phyloP scores from a whole-genome alignment of 2,888 invertebrate genomes.

The Xanthorhoe spadicearia region DNA sequence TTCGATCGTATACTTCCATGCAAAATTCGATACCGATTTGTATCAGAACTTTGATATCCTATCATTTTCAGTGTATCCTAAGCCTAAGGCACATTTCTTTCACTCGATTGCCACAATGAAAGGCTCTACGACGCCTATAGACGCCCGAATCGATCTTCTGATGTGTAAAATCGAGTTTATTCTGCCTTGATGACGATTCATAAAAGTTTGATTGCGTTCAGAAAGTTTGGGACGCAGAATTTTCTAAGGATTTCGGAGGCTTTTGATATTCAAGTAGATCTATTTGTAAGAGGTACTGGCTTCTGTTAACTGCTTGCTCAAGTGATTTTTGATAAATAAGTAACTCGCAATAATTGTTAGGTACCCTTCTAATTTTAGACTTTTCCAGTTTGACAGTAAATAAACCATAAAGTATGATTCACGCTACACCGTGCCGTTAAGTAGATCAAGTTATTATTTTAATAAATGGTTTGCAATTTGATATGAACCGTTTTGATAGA shows the following conservation, averaged over 20 bases:
- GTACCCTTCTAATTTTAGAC: no score
- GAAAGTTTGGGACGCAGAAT: constrained; percentile 37
- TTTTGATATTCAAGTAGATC: constrained; percentile 28
- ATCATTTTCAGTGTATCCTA: constrained; percentile 8
- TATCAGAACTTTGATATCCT: neutral
- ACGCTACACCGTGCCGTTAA: no score
- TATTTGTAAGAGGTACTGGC: neutral
- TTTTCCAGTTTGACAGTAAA: no score
- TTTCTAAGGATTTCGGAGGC: constrained; percentile 32
- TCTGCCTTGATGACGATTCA: constrained; percentile 45
- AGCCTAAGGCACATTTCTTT: constrained; percentile 41
- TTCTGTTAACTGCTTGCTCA: neutral
- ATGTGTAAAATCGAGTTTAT: constrained; percentile 53
- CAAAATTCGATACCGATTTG: neutral
- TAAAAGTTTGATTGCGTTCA: constrained; percentile 44
- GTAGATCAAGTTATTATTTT: no score
- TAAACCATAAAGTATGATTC: no score
- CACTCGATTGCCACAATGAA: constrained; percentile 45
- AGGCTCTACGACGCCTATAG: constrained; percentile 44
- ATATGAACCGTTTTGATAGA: no score
- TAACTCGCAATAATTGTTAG: neutral
- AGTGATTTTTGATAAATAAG: neutral
- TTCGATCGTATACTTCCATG: neutral
- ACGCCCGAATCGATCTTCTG: constrained; percentile 45
- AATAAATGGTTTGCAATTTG: no score